Percentiles rank a stretch among this genome's conserved stretches.
Conservation (phyloP, 1,140 invertebrate species). For the Heliconius melpomene region DNA sequence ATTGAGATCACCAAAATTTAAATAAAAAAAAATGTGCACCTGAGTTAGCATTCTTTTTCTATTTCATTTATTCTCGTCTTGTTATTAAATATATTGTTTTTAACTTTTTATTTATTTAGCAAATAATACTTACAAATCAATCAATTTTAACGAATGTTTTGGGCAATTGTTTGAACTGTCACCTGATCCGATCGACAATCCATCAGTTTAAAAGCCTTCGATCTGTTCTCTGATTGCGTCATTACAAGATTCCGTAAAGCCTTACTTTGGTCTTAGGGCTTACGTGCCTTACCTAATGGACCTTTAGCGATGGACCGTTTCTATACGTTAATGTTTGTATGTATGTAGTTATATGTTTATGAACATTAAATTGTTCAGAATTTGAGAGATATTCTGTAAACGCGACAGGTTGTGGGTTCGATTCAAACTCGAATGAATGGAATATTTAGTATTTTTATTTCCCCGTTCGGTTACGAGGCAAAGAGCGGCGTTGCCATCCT, state of each 20-base stretch:
- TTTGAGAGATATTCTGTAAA: too few species aligned
- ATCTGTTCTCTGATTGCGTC: slow-evolving; percentile 21
- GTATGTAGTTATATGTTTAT: not conserved
- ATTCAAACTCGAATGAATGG: too few species aligned
- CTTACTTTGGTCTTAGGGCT: slow-evolving; percentile 12
- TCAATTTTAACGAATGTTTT: slow-evolving; percentile 1
- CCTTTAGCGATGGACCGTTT: not conserved
- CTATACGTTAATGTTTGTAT: not conserved
- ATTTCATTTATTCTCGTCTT: too few species aligned
- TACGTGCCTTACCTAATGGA: slow-evolving; percentile 6
- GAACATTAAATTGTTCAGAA: too few species aligned
- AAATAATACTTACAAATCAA: not conserved
- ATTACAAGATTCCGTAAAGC: slow-evolving; percentile 5
- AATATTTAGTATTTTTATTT: not conserved
- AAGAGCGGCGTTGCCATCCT: not conserved
- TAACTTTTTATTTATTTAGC: too few species aligned
- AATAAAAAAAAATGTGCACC: too few species aligned
- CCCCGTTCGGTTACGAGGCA: not conserved
- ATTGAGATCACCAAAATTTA: not conserved
- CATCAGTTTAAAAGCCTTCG: slow-evolving; percentile 20
- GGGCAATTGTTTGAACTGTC: slow-evolving; percentile 1
- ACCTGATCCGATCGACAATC: slow-evolving; percentile 8
- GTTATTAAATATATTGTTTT: too few species aligned
- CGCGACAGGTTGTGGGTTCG: too few species aligned
- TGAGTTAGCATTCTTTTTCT: too few species aligned